Base-by-base conservation (phyloP, 2,888 invertebrate species). In the Eilema sororculum region DNA sequence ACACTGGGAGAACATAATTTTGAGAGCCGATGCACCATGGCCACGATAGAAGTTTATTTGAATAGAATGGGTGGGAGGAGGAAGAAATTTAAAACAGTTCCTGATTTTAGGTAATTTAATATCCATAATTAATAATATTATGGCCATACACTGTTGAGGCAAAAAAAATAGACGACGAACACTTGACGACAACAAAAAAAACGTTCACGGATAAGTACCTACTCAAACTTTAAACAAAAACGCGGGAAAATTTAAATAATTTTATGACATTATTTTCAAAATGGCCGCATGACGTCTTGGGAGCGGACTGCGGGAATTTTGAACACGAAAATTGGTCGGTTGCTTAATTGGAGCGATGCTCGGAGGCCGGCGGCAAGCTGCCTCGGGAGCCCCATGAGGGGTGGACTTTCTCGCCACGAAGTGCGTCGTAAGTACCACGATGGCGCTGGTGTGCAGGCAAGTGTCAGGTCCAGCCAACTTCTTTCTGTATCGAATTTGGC, bases 341-440 rank as follows among this genome's bases (percentile, higher is more conserved):
- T 89, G 78, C 82, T 90, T 58, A 90, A 83, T 75, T 91, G 90
- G 52, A 91, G 76, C 13, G 90, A 89, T 46, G 91, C 84, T 63
- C 90, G 85, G 16, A 92, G 85, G 3, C 85, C 88, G 6, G 87
- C 81, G 2, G 89, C 89, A 6, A 92, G 73, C 69, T 90, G 90
- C 9, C 91, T 86, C 3, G 89, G 88, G 8, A 90, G 80, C 2
- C 88, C 89, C 84, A 88, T 84, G 24, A 89, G 73, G 0, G 89
- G 86, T 0, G 88, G 87, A 41, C 83, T 81, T 75, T 89, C 89
- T 13, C 94, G 91, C 95, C 94, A 94, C 3, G 93, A 89, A 0
- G 90, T 94, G 5, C 94, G 90, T 10, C 95, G 88, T 60, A 93
- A 79, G 74, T 94, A 94, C 94, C 95, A 94, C 56, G 91, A 89